phyloP scores from a whole-genome alignment of 2,888 invertebrate genomes.

The Sminthurides aquaticus region DNA sequence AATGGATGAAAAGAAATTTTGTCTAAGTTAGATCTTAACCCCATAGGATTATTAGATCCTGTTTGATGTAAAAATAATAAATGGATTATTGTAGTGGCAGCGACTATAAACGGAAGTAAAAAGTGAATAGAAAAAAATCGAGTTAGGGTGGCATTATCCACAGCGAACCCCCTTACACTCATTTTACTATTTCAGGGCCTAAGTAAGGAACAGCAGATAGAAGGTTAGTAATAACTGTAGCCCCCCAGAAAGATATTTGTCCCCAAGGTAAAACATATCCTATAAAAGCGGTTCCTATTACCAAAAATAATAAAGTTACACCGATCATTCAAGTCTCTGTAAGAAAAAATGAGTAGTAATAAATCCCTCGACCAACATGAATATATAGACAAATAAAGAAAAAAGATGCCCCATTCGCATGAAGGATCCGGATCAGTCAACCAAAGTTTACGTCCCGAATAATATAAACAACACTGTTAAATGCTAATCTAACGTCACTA shows the following conservation, averaged over 20 bases:
- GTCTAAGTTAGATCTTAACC: slow-evolving; percentile 58
- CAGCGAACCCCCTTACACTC: slow-evolving; percentile 71
- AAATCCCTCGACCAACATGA: slow-evolving; percentile 55
- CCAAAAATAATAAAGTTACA: slow-evolving; percentile 58
- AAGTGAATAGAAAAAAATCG: slow-evolving; percentile 71
- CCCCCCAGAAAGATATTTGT: slow-evolving; percentile 75
- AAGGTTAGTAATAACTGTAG: slow-evolving; percentile 70
- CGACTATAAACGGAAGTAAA: slow-evolving; percentile 61
- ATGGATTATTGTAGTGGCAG: slow-evolving; percentile 57
- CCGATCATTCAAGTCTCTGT: slow-evolving; percentile 59
- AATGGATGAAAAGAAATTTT: slow-evolving; percentile 65
- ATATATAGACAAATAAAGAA: slow-evolving; percentile 64
- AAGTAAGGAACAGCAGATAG: slow-evolving; percentile 64
- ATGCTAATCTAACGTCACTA: slow-evolving; percentile 58
- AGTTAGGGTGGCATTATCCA: slow-evolving; percentile 65
- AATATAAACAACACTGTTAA: slow-evolving; percentile 61
- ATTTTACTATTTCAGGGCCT: slow-evolving; percentile 58
- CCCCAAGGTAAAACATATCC: slow-evolving; percentile 72
- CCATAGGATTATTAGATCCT: slow-evolving; percentile 62
- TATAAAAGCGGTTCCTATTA: slow-evolving; percentile 67
- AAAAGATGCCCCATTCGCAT: slow-evolving; percentile 65
- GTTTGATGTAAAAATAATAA: slow-evolving; percentile 60
- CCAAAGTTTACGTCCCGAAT: slow-evolving; percentile 63
- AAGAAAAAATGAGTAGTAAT: slow-evolving; percentile 49
- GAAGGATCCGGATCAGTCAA: slow-evolving; percentile 59